Percentiles rank a stretch among this genome's conserved stretches.
These are phyloP conservation scores for Creontiades dilutus DNA, from an alignment of 2,888 invertebrate genomes.

Conservation along the genomic window DNA sequence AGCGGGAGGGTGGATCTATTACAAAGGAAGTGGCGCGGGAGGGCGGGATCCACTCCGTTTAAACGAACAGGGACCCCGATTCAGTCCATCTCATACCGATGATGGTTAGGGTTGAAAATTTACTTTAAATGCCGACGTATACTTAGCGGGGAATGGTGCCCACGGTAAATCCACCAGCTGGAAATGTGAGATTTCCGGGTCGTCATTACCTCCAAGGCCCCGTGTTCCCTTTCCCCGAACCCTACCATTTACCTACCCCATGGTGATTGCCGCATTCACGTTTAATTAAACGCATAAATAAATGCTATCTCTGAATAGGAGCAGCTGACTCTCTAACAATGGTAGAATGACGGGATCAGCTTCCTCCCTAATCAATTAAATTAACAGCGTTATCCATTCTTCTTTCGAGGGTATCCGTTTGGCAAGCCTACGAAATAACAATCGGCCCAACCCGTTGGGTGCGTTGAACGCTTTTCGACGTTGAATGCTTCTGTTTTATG, in stretches of 20 bases:
- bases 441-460: conserved; percentile 34
- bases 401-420: background rate
- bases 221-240: background rate
- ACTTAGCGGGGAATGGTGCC: background rate
- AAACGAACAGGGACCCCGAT: conserved; percentile 15
- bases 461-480: background rate
- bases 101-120: conserved; percentile 41
- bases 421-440: conserved; percentile 42
- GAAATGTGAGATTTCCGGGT: conserved; percentile 67
- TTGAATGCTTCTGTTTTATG: too few species aligned
- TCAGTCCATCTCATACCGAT: conserved; percentile 15
- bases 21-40: conserved; percentile 23
- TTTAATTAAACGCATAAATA: conserved; percentile 71
- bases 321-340: conserved; percentile 62
- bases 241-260: conserved; percentile 50
- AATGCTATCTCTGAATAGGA: conserved; percentile 56
- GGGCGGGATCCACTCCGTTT: background rate
- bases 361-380: conserved; percentile 59
- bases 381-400: conserved; percentile 58
- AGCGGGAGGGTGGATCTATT: conserved; percentile 44
- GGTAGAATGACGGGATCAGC: conserved; percentile 54
- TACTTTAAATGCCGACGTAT: conserved; percentile 13
- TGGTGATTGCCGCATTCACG: conserved; percentile 57
- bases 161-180: conserved; percentile 42
- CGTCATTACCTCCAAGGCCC: conserved; percentile 33